phyloP scores from a whole-genome alignment of 2,888 invertebrate species.

The Acanthosepion lycidas region DNA sequence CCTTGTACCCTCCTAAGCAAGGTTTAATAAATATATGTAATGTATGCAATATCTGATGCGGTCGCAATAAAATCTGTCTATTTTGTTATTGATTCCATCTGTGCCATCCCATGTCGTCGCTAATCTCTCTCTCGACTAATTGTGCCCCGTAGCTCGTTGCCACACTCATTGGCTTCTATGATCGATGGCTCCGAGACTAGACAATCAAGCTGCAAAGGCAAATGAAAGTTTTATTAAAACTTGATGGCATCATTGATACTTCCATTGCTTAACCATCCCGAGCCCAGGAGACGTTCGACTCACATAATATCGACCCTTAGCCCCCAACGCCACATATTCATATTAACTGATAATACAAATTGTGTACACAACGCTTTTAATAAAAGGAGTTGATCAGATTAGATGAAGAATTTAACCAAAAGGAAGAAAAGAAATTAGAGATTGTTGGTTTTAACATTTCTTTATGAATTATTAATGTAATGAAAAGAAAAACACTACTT shows the following conservation, averaged over 20 bases:
- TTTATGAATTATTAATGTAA: background rate
- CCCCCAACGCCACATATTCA: background rate
- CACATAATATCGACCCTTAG: background rate
- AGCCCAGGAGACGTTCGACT: background rate
- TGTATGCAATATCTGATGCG: background rate
- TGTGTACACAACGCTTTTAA: background rate
- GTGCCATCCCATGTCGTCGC: background rate
- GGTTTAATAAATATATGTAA: background rate
- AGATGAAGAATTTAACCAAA: background rate
- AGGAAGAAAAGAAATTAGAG: background rate
- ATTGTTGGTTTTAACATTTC: background rate
- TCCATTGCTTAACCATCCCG: background rate
- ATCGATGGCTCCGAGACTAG: background rate
- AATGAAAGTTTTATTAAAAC: conserved; percentile 22
- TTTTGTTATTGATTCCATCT: background rate
- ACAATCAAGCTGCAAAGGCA: background rate
- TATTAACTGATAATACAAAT: conserved; percentile 22
- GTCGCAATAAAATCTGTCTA: background rate
- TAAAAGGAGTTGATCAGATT: background rate
- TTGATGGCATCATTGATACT: conserved; percentile 17
- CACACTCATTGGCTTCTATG: conserved; percentile 4
- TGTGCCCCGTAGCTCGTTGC: background rate
- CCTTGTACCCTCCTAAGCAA: background rate
- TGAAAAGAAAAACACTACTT: background rate
- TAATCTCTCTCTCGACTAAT: background rate